These are phyloP conservation scores for Poeciliopsis occidentalis DNA, from an alignment of 2,113 vertebrate species.

Conservation along the genomic window DNA sequence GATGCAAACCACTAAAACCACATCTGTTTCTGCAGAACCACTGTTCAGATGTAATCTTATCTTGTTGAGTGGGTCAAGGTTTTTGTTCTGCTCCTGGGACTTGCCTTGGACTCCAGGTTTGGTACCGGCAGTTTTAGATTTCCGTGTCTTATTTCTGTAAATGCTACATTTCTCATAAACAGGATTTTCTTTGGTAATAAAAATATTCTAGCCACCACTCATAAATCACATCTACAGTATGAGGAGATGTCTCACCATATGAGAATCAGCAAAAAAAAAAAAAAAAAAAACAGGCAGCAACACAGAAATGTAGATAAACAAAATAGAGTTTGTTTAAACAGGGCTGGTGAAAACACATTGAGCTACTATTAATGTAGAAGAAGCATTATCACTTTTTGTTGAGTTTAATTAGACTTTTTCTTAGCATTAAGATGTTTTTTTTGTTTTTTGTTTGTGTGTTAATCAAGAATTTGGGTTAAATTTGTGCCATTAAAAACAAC, in stretches of 20 bases:
- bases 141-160: background rate
- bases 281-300: too few species aligned
- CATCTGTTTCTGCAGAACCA: slow-evolving; percentile 21
- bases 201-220: background rate
- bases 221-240: background rate
- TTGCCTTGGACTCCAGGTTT: background rate
- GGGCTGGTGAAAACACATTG: background rate
- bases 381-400: background rate
- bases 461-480: background rate
- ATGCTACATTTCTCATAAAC: background rate
- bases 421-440: too few species aligned
- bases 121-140: background rate
- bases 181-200: background rate
- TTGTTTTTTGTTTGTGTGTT: background rate
- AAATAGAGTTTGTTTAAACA: too few species aligned
- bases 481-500: background rate
- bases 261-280: too few species aligned
- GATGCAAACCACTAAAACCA: slow-evolving; percentile 41
- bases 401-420: background rate
- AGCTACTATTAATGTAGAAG: background rate
- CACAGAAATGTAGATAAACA: background rate
- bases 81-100: background rate
- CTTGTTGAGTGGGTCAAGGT: background rate
- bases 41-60: background rate
- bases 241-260: background rate